Percentiles rank a stretch among this genome's conserved stretches.
These are phyloP conservation scores for Macquaria ambigua DNA, from an alignment of 2,113 vertebrate genomes.

Conservation along the genomic window DNA sequence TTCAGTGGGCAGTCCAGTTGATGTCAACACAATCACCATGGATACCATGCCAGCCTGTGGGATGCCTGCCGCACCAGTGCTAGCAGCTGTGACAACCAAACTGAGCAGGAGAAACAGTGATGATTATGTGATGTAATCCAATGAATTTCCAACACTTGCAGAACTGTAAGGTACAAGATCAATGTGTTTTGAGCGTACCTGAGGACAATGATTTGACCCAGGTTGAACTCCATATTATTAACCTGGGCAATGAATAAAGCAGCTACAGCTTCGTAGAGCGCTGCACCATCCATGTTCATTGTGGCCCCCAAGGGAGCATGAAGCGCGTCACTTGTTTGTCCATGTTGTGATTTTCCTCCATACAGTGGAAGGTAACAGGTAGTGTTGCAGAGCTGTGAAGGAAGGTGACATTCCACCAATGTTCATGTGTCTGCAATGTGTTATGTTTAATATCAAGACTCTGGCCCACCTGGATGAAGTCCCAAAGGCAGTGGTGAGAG, in stretches of 20 bases:
- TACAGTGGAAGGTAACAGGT: conserved; percentile 91
- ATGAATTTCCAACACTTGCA: background rate
- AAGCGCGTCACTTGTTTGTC: conserved; percentile 91
- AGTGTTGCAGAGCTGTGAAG: conserved; percentile 88
- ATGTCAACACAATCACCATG: conserved; percentile 58
- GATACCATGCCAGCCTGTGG: conserved; percentile 57
- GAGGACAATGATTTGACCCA: conserved; percentile 93
- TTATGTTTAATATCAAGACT: background rate
- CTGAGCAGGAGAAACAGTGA: conserved; percentile 22
- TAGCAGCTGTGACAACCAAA: conserved; percentile 51
- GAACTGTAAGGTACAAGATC: background rate
- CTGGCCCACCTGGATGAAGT: conserved; percentile 90
- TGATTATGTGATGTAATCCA: background rate
- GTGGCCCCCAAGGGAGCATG: conserved; percentile 91
- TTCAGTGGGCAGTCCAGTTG: conserved; percentile 51
- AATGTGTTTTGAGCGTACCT: conserved; percentile 80
- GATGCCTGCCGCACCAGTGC: conserved; percentile 54
- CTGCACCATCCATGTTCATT: conserved; percentile 93
- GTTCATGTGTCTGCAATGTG: background rate
- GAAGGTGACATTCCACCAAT: background rate
- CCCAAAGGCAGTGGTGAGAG: conserved; percentile 90
- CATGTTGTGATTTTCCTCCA: conserved; percentile 91
- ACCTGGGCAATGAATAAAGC: conserved; percentile 95
- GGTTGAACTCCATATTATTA: conserved; percentile 91
- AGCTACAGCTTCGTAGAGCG: conserved; percentile 91